Evolutionary conservation across 2,113 vertebrate species (phyloP).

Genomic region (Chloebia gouldiae): DNA sequence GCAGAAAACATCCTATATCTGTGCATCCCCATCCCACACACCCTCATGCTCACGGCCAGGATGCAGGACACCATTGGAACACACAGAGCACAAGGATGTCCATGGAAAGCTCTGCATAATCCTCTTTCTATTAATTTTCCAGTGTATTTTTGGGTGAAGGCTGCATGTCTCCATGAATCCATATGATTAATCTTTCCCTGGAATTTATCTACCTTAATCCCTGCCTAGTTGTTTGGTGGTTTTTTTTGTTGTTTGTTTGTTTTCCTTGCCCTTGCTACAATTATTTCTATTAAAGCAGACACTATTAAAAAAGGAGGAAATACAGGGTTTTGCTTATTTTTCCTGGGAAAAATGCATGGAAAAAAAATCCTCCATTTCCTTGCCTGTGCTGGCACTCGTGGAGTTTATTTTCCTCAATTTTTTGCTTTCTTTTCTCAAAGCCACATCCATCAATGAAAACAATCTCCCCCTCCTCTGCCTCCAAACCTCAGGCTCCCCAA

Average conservation of each 20-base stretch:
- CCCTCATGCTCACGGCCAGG: neutral
- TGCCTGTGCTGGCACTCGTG: rapidly evolving
- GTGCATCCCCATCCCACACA: neutral
- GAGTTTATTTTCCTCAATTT: slow-evolving; percentile 1
- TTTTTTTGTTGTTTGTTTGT: neutral
- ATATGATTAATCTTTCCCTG: neutral
- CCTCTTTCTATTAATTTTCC: neutral
- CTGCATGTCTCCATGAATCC: neutral
- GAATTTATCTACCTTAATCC: neutral
- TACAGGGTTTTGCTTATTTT: neutral
- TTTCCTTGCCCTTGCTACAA: neutral
- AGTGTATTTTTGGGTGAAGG: neutral
- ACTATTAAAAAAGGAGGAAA: neutral
- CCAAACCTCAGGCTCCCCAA: slow-evolving; percentile 9
- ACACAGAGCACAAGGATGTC: rapidly evolving
- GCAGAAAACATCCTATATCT: rapidly evolving
- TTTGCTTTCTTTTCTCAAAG: neutral
- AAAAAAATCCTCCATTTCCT: neutral
- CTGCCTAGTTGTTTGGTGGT: neutral
- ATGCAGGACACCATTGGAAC: neutral
- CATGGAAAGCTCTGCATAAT: neutral
- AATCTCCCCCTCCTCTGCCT: neutral
- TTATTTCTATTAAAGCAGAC: neutral
- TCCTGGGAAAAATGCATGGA: neutral
- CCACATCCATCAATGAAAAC: neutral